Percentiles rank a stretch among this genome's conserved stretches.
These are phyloP conservation scores for Caenorhabditis inopinata DNA, from an alignment of 1,140 invertebrate genomes.

Conservation along the genomic window DNA sequence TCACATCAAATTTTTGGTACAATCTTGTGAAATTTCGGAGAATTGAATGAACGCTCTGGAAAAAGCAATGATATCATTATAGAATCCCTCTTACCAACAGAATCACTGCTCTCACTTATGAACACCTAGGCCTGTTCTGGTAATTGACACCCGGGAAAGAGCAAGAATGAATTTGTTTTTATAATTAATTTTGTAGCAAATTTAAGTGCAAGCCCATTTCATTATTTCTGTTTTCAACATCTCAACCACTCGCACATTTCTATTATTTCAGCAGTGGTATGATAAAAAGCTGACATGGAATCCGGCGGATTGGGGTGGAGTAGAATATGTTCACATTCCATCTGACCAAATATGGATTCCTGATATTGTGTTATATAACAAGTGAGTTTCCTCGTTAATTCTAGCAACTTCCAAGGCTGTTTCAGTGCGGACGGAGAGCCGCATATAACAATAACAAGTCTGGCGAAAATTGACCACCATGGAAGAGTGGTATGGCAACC, in stretches of 20 bases:
- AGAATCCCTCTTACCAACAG: too few species aligned
- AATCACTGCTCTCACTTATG: too few species aligned
- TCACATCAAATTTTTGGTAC: too few species aligned
- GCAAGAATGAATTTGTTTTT: too few species aligned
- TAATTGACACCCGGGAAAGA: too few species aligned
- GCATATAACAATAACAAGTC: constrained; percentile 70
- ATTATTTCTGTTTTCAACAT: too few species aligned
- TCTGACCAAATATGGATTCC: constrained; percentile 81
- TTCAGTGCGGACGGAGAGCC: constrained; percentile 70
- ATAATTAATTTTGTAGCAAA: too few species aligned
- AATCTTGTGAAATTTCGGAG: too few species aligned
- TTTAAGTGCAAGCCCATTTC: too few species aligned
- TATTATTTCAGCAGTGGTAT: constrained; percentile 77
- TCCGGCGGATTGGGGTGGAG: constrained; percentile 87
- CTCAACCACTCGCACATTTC: background rate
- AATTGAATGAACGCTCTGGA: too few species aligned
- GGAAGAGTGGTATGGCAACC: constrained; percentile 95
- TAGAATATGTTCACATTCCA: constrained; percentile 75
- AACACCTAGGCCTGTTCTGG: too few species aligned
- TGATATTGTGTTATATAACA: constrained; percentile 71
- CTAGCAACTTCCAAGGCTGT: background rate
- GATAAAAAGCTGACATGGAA: constrained; percentile 97
- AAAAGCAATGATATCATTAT: too few species aligned
- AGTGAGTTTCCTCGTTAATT: constrained; percentile 36
- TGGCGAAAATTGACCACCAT: constrained; percentile 74